Conservation (phyloP, 2,113 vertebrate genomes). For the Sander lucioperca region DNA sequence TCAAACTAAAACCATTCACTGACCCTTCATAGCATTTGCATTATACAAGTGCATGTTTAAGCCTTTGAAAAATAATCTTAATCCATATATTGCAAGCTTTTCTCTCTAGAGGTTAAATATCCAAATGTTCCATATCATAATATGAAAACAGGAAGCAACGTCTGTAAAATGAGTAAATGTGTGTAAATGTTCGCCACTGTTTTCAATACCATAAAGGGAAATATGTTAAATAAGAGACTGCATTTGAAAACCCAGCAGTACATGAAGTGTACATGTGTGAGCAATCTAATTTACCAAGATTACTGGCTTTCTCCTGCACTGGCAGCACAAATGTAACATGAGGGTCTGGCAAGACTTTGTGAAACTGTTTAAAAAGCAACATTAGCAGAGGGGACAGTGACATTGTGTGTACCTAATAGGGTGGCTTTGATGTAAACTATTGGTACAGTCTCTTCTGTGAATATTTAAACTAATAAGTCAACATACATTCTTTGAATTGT, state of each 20-base stretch:
- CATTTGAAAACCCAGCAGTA: neutral
- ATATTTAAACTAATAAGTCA: neutral
- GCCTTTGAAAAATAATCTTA: neutral
- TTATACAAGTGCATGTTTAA: neutral
- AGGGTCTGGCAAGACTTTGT: neutral
- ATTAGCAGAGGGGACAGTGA: neutral
- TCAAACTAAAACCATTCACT: neutral
- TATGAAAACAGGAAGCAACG: neutral
- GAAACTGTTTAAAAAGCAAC: neutral
- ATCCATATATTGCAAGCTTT: neutral
- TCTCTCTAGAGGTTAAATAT: neutral
- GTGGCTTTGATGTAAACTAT: conserved; percentile 1
- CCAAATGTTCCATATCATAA: neutral
- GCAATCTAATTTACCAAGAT: neutral
- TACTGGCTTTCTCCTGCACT: neutral
- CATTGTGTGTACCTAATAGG: neutral
- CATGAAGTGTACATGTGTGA: neutral
- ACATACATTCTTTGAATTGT: neutral
- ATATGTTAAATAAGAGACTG: neutral
- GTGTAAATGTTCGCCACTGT: neutral
- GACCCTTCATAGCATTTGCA: neutral
- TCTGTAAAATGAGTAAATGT: too few relatives aligned
- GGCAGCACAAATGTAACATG: neutral
- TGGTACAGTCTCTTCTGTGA: neutral
- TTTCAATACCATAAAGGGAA: neutral